Percentiles rank a stretch among this genome's conserved stretches.
Conservation (phyloP, 2,797 vertebrate species). For the Linurgus olivaceus region DNA sequence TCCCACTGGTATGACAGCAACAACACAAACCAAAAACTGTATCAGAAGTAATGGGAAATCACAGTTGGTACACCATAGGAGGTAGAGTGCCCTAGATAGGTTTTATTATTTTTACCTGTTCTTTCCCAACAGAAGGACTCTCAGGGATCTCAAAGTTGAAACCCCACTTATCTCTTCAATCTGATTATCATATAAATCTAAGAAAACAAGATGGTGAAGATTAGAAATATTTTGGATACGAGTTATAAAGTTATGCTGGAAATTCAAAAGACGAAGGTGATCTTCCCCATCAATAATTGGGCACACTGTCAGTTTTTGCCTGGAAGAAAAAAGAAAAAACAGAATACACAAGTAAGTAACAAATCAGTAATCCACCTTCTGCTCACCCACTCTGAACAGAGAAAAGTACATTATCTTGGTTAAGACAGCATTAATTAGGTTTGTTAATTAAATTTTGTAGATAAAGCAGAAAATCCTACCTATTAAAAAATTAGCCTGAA, state of each 20-base stretch:
- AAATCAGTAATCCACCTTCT: not conserved
- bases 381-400: not conserved
- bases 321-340: slow-evolving; percentile 52
- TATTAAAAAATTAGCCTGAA: not conserved
- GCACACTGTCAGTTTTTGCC: slow-evolving; percentile 84
- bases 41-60: not conserved
- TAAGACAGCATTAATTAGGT: not conserved
- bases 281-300: slow-evolving; percentile 84
- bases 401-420: not conserved
- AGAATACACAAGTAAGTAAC: not conserved
- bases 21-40: not conserved
- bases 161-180: slow-evolving; percentile 90
- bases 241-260: slow-evolving; percentile 92
- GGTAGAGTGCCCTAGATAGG: not conserved
- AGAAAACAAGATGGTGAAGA: slow-evolving; percentile 86
- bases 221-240: slow-evolving; percentile 86
- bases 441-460: not conserved
- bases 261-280: slow-evolving; percentile 87
- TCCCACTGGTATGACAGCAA: not conserved
- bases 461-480: not conserved
- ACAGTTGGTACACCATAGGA: not conserved
- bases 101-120: slow-evolving; percentile 84
- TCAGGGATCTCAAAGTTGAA: slow-evolving; percentile 83
- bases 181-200: slow-evolving; percentile 92
- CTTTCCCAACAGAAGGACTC: slow-evolving; percentile 89